phyloP scores from a whole-genome alignment of 2,113 vertebrate species.

The Callithrix jacchus region DNA sequence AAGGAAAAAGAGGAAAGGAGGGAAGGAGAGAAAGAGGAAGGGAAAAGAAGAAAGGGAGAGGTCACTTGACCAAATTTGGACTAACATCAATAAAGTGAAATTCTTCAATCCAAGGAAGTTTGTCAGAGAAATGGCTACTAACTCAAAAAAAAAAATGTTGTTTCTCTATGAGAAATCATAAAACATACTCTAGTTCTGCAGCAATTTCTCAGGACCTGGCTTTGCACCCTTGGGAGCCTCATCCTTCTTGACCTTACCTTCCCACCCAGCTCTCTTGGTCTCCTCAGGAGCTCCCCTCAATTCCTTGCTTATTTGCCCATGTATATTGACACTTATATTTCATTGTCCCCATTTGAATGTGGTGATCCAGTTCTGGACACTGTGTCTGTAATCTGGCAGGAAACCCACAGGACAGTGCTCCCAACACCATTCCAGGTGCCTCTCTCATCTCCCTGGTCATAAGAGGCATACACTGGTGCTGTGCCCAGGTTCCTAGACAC shows the following conservation, averaged over 20 bases:
- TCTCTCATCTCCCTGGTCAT: neutral
- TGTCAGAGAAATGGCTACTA: neutral
- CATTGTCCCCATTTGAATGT: too few relatives aligned
- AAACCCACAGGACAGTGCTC: neutral
- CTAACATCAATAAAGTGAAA: neutral
- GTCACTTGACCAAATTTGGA: neutral
- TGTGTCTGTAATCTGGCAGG: neutral
- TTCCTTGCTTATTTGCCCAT: neutral
- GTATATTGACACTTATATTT: accelerated
- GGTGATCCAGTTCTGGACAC: neutral
- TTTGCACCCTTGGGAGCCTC: neutral
- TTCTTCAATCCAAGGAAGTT: neutral
- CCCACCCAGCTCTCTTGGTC: neutral
- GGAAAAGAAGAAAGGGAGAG: neutral
- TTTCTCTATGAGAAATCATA: neutral
- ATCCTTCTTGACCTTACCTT: neutral
- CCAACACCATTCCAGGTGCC: neutral
- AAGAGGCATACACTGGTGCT: neutral
- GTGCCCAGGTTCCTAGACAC: neutral
- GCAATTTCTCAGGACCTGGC: neutral
- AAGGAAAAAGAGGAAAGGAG: too few relatives aligned
- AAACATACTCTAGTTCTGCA: neutral
- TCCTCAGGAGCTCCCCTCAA: neutral
- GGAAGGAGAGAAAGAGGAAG: too few relatives aligned
- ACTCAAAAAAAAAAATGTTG: neutral